Conservation (phyloP, 2,797 vertebrate genomes). For the Paramormyrops hopkinsi region DNA sequence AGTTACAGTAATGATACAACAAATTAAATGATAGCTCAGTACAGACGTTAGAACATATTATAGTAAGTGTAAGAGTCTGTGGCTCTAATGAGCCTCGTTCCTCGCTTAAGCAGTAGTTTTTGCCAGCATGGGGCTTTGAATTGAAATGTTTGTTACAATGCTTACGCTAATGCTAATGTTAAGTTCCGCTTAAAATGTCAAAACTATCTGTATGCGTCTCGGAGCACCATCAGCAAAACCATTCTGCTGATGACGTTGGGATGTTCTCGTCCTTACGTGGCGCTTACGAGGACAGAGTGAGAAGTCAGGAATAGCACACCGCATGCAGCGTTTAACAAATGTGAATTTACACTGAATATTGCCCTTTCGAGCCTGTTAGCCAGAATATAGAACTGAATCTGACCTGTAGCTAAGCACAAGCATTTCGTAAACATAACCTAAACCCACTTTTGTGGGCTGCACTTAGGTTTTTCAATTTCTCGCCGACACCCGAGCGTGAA, state of each 20-base stretch:
- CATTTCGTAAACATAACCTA: not conserved
- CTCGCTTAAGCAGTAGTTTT: not conserved
- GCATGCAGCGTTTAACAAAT: not conserved
- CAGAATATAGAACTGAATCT: slow-evolving; percentile 32
- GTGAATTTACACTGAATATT: not conserved
- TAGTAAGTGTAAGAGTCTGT: not conserved
- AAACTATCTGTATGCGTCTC: not conserved
- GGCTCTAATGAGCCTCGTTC: not conserved
- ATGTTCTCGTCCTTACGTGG: not conserved
- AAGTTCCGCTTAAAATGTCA: not conserved
- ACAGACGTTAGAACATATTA: not conserved
- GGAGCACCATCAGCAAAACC: not conserved
- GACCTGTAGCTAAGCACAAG: slow-evolving; percentile 18
- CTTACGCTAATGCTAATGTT: not conserved
- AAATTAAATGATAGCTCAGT: not conserved
- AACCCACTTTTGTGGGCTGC: not conserved
- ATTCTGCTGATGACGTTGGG: not conserved
- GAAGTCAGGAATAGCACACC: not conserved
- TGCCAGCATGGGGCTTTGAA: not conserved
- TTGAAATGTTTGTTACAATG: not conserved
- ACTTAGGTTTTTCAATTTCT: not conserved
- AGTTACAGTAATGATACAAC: not conserved
- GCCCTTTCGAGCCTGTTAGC: not conserved
- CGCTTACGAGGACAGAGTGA: not conserved
- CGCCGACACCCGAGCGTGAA: not conserved